Conservation (phyloP, 2,797 vertebrate genomes). For the Iguana delicatissima region DNA sequence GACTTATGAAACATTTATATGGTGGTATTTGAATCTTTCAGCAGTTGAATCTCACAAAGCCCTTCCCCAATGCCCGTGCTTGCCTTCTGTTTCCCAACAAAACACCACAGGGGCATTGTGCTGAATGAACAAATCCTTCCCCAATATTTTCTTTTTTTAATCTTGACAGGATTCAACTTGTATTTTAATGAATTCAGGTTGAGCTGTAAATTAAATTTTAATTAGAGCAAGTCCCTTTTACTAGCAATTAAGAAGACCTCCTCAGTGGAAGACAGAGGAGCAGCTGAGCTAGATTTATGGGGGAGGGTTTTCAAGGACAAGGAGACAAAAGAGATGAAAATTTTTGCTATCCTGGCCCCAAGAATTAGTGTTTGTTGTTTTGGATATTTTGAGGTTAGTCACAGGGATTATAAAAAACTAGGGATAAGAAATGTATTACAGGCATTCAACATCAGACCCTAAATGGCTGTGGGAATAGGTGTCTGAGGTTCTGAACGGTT, state of each 20-base stretch:
- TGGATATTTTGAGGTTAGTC: neutral
- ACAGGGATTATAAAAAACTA: neutral
- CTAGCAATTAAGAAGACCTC: constrained; percentile 33
- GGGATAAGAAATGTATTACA: neutral
- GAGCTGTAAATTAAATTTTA: constrained; percentile 75
- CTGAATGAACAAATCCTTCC: constrained; percentile 31
- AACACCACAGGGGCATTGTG: neutral
- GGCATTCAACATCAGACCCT: neutral
- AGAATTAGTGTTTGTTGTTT: neutral
- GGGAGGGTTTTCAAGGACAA: constrained; percentile 15
- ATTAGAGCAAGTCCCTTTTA: constrained; percentile 66
- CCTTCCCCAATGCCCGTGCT: constrained; percentile 33
- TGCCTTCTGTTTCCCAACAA: constrained; percentile 50
- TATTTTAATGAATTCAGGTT: constrained; percentile 75
- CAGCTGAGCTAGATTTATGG: constrained; percentile 16
- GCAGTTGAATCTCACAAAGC: constrained; percentile 50
- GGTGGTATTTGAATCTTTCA: constrained; percentile 66
- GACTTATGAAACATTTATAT: constrained; percentile 34
- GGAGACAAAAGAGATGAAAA: constrained; percentile 39
- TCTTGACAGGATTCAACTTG: constrained; percentile 54
- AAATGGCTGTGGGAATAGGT: constrained; percentile 12
- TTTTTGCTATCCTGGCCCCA: neutral
- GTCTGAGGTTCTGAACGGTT: constrained; percentile 50
- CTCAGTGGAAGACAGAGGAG: constrained; percentile 25
- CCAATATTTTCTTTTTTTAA: neutral